phyloP scores from a whole-genome alignment of 2,797 vertebrate species.

The Pachyuromys duprasi region DNA sequence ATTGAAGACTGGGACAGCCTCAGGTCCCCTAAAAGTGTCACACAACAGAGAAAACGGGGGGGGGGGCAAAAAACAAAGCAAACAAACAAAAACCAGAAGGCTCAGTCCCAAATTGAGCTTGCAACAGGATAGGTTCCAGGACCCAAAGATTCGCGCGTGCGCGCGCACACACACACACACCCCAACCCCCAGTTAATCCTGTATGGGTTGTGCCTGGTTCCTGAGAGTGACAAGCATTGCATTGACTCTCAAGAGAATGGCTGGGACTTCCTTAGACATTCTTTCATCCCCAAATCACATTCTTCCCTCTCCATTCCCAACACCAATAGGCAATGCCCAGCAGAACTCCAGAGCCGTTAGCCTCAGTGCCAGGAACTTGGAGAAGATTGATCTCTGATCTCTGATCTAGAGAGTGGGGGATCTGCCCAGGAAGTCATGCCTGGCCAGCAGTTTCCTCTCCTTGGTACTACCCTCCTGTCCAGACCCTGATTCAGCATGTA shows the following conservation, averaged over 20 bases:
- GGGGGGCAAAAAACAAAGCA: too few species aligned
- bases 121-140: not conserved
- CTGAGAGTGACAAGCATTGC: not conserved
- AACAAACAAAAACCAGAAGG: not conserved
- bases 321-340: rapidly evolving
- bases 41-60: not conserved
- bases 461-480: too few species aligned
- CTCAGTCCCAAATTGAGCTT: not conserved
- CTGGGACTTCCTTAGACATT: not conserved
- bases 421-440: not conserved
- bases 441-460: not conserved
- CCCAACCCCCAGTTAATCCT: not conserved
- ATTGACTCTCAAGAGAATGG: not conserved
- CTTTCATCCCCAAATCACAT: not conserved
- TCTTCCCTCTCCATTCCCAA: not conserved
- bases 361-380: not conserved
- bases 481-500: not conserved
- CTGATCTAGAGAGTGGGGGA: not conserved
- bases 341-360: not conserved
- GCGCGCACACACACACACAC: too few species aligned
- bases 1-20: too few species aligned
- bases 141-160: not conserved
- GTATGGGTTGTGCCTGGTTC: not conserved
- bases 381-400: not conserved
- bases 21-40: not conserved